A percentile compares a stretch with the other conserved stretches of the same genome.
Conservation (phyloP, 2,797 vertebrate genomes). For the Danio tinwini region DNA sequence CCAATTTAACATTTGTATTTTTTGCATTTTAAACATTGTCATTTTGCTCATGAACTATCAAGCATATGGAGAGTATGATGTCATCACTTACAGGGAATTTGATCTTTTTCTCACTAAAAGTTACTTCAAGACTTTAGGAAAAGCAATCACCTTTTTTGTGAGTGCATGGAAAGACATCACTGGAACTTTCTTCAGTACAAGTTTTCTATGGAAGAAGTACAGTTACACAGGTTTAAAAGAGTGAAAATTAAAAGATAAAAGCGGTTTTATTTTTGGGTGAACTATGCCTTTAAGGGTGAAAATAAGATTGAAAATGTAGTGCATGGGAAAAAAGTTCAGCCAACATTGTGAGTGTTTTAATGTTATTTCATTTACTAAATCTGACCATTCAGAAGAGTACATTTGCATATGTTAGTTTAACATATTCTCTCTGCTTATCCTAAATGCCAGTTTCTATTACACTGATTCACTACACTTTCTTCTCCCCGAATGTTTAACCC, state of each 20-base stretch:
- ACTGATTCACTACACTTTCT: neutral
- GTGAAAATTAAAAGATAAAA: neutral
- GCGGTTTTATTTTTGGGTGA: neutral
- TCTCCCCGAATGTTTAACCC: neutral
- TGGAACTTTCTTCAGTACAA: neutral
- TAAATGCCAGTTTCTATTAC: constrained; percentile 7
- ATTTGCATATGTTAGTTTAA: constrained; percentile 10
- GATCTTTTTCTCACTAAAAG: neutral
- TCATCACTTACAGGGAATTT: neutral
- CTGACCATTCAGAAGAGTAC: neutral
- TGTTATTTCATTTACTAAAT: neutral
- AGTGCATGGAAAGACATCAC: neutral
- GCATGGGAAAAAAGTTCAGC: neutral
- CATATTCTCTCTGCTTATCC: neutral
- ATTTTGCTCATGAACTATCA: neutral
- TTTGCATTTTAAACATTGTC: neutral
- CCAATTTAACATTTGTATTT: neutral
- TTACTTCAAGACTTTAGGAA: neutral
- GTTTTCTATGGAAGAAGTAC: constrained; percentile 1
- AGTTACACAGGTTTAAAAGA: neutral
- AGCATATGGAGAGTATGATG: neutral
- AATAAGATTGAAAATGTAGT: neutral
- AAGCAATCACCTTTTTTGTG: constrained; percentile 13
- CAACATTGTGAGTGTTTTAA: neutral
- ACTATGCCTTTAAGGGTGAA: neutral